These are phyloP conservation scores for Laterallus jamaicensis DNA, from an alignment of 2,113 vertebrate species.

Conservation along the genomic window DNA sequence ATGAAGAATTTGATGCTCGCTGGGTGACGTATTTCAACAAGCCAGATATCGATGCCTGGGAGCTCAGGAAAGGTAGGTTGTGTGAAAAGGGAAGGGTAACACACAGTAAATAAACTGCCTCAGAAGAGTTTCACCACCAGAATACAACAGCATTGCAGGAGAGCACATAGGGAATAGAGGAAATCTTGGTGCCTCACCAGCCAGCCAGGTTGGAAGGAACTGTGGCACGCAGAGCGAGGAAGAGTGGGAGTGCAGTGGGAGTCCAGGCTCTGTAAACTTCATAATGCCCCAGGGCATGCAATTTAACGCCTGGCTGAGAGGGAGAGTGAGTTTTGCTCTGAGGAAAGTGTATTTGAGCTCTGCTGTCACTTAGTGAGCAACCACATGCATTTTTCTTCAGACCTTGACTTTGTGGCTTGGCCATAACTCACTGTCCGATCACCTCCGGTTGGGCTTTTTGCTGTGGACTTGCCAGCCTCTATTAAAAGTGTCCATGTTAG, in stretches of 20 bases:
- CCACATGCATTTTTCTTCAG: not conserved
- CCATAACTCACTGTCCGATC: not conserved
- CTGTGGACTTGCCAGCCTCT: not conserved
- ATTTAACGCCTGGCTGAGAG: not conserved
- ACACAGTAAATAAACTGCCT: not conserved
- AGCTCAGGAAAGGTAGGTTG: slow-evolving; percentile 90
- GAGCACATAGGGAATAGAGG: not conserved
- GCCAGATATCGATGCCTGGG: slow-evolving; percentile 95
- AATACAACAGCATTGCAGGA: not conserved
- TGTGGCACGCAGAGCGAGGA: fast-evolving
- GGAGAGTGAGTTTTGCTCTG: fast-evolving
- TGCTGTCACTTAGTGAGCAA: not conserved
- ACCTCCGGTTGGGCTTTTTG: not conserved
- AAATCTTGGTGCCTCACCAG: not conserved
- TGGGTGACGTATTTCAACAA: slow-evolving; percentile 98
- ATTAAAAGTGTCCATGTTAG: not conserved
- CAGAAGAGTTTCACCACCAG: not conserved
- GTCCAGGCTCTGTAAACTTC: not conserved
- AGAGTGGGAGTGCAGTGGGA: too few relatives aligned
- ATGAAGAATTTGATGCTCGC: slow-evolving; percentile 97
- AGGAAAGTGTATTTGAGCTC: not conserved
- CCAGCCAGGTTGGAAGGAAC: not conserved
- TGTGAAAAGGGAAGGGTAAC: not conserved
- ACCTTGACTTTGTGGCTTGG: not conserved
- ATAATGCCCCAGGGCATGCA: fast-evolving